These are phyloP conservation scores for Mesorhabditis belari DNA, from an alignment of 2,888 invertebrate species.

Conservation along the genomic window DNA sequence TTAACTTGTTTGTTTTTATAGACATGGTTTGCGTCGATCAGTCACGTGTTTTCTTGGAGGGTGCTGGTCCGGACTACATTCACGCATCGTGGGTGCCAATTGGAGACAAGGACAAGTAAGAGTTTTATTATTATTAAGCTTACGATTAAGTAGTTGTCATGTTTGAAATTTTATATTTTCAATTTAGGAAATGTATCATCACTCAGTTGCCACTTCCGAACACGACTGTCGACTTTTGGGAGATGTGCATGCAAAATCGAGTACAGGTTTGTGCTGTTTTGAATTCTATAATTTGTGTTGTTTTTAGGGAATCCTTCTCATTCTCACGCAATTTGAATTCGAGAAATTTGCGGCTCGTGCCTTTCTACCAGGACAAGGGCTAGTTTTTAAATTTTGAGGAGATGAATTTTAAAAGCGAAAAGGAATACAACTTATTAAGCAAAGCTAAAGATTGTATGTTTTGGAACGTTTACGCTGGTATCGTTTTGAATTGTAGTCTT, in stretches of 20 bases:
- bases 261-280: background rate
- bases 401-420: no score
- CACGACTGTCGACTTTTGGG: constrained; percentile 26
- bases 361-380: constrained; percentile 18
- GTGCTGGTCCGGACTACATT: constrained; percentile 12
- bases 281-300: background rate
- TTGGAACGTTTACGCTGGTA: no score
- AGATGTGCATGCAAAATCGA: constrained; percentile 16
- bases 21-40: constrained; percentile 33
- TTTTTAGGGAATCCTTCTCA: constrained; percentile 22
- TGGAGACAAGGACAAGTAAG: constrained; percentile 6
- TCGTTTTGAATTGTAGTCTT: background rate
- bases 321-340: constrained; percentile 21
- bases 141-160: no score
- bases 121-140: no score
- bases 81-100: constrained; percentile 28
- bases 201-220: constrained; percentile 27
- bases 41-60: constrained; percentile 19
- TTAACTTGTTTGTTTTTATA: no score
- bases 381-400: background rate
- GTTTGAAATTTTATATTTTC: background rate
- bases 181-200: constrained; percentile 11
- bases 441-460: no score
- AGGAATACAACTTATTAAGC: no score
- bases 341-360: constrained; percentile 11